A percentile compares a stretch with the other conserved stretches of the same genome.
Evolutionary conservation across 2,888 invertebrate species (phyloP).

Genomic region (Hydroisotoma schaefferi): DNA sequence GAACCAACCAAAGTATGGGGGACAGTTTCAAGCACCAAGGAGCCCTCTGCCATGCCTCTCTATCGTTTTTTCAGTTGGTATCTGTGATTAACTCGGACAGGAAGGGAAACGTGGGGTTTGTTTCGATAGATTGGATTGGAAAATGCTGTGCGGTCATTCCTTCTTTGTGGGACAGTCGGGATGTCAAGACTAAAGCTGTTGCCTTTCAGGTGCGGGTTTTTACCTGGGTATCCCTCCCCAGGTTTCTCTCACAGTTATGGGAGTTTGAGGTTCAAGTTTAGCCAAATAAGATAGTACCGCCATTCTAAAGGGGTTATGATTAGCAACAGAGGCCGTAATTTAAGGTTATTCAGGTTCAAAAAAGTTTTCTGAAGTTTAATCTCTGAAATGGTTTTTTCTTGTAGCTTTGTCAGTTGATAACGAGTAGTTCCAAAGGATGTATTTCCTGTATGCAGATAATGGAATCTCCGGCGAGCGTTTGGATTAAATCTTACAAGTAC

Average conservation of each 20-base stretch:
- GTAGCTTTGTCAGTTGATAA: not conserved
- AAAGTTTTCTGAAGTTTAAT: not conserved
- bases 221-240: too few relatives aligned
- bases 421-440: conserved; percentile 11
- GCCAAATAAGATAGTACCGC: too few relatives aligned
- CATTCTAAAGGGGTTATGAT: too few relatives aligned
- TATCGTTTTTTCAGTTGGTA: conserved; percentile 37
- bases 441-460: conserved; percentile 14
- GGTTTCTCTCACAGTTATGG: too few relatives aligned
- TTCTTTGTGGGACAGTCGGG: conserved; percentile 30
- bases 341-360: not conserved
- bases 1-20: conserved; percentile 25
- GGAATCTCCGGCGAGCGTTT: conserved; percentile 28
- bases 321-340: too few relatives aligned
- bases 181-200: conserved; percentile 26
- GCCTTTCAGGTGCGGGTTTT: conserved; percentile 38
- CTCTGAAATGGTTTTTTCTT: not conserved
- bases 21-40: conserved; percentile 36
- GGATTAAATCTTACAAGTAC: conserved; percentile 33
- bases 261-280: too few relatives aligned
- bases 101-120: not conserved
- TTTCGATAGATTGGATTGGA: conserved; percentile 42
- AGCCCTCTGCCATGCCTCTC: conserved; percentile 28
- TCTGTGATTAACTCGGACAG: conserved; percentile 15
- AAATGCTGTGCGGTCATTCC: conserved; percentile 32